phyloP scores from a whole-genome alignment of 1,140 invertebrate species.

The Ips typographus region DNA sequence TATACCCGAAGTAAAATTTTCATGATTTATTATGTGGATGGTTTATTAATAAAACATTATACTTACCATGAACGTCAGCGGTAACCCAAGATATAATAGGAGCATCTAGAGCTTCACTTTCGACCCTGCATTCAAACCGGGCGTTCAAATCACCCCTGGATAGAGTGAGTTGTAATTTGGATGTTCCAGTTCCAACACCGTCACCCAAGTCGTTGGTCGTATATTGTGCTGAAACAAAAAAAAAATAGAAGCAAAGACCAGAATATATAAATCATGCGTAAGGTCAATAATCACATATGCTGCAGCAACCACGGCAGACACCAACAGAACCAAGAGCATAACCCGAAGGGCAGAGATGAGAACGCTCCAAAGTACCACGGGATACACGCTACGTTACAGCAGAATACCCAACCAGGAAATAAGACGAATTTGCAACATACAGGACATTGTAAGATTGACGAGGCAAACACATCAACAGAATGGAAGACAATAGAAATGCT shows the following conservation, averaged over 20 bases:
- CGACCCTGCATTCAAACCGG: conserved; percentile 74
- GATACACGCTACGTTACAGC: too few relatives aligned
- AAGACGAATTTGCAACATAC: too few relatives aligned
- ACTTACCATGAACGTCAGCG: conserved; percentile 81
- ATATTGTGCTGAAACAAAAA: conserved; percentile 47
- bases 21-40: not conserved
- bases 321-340: too few relatives aligned
- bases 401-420: too few relatives aligned
- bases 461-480: too few relatives aligned
- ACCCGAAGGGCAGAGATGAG: too few relatives aligned
- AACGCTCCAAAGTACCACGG: too few relatives aligned
- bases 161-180: conserved; percentile 66
- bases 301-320: too few relatives aligned
- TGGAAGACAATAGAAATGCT: too few relatives aligned
- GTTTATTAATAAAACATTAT: not conserved
- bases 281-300: too few relatives aligned
- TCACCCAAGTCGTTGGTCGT: conserved; percentile 51
- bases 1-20: not conserved
- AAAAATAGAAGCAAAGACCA: not conserved
- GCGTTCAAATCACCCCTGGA: conserved; percentile 75
- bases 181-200: conserved; percentile 64
- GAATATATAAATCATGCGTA: too few relatives aligned
- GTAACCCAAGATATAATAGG: conserved; percentile 67
- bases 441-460: too few relatives aligned
- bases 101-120: conserved; percentile 68